These are phyloP conservation scores for Megamerina dolium DNA, from an alignment of 2,888 invertebrate genomes.

Conservation along the genomic window DNA sequence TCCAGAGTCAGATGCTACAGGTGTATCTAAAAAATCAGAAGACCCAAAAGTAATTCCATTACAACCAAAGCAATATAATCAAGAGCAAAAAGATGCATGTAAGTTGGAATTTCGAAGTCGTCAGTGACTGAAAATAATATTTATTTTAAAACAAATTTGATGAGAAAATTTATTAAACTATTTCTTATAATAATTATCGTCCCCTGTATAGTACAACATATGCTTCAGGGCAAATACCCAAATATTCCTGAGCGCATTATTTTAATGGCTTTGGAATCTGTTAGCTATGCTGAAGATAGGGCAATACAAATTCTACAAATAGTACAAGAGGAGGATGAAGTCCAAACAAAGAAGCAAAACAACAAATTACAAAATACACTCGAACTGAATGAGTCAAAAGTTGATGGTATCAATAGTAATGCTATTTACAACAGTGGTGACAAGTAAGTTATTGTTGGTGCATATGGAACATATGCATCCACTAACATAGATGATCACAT, in stretches of 20 bases:
- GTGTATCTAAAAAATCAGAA: conserved; percentile 29
- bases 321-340: conserved; percentile 58
- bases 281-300: conserved; percentile 69
- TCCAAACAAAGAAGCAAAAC: conserved; percentile 32
- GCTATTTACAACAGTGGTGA: too few species aligned
- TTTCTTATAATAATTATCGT: too few species aligned
- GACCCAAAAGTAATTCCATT: conserved; percentile 37
- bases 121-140: too few species aligned
- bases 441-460: conserved; percentile 15
- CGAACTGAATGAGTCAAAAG: not conserved
- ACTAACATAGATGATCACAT: too few species aligned
- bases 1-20: conserved; percentile 34
- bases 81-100: conserved; percentile 66
- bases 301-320: conserved; percentile 74
- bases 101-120: too few species aligned
- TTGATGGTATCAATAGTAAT: too few species aligned
- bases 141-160: too few species aligned
- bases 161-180: too few species aligned
- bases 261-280: conserved; percentile 79
- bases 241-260: conserved; percentile 75
- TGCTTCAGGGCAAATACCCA: conserved; percentile 66
- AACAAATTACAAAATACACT: not conserved
- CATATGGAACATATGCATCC: too few species aligned
- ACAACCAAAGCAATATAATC: conserved; percentile 61
- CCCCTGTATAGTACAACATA: conserved; percentile 69